phyloP scores from a whole-genome alignment of 2,797 vertebrate genomes.

The Lophotriccus pileatus region DNA sequence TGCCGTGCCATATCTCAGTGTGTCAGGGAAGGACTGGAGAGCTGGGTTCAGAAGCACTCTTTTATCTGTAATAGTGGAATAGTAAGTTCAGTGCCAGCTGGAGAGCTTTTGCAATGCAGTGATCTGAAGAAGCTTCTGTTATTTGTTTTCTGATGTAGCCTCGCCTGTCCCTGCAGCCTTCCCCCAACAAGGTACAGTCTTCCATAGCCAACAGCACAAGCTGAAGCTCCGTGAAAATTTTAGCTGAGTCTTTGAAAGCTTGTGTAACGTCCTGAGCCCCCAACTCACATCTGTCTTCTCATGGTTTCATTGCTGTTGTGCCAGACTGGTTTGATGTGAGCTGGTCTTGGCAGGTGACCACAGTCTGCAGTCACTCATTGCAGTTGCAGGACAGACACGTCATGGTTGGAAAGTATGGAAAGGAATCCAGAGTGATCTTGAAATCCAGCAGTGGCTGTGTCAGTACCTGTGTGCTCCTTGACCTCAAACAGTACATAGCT shows the following conservation, averaged over 20 bases:
- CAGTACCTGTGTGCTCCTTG: neutral
- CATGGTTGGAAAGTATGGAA: accelerated
- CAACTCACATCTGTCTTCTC: neutral
- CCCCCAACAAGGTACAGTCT: neutral
- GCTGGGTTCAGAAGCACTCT: neutral
- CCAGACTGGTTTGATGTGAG: neutral
- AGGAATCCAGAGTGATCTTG: neutral
- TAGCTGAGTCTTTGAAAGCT: neutral
- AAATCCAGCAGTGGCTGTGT: neutral
- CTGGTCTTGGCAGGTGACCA: neutral
- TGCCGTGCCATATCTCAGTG: neutral
- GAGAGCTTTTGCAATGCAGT: neutral
- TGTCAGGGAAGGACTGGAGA: neutral
- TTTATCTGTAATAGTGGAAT: neutral
- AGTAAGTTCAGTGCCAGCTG: neutral
- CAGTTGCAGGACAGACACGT: neutral
- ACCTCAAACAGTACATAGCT: neutral
- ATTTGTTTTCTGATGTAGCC: neutral
- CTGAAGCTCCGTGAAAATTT: neutral
- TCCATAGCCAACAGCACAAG: neutral
- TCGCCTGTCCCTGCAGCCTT: neutral
- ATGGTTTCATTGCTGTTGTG: neutral
- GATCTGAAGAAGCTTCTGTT: neutral
- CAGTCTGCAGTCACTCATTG: neutral
- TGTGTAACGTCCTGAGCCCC: neutral